phyloP scores from a whole-genome alignment of 2,797 vertebrate species.

The Vultur gryphus region DNA sequence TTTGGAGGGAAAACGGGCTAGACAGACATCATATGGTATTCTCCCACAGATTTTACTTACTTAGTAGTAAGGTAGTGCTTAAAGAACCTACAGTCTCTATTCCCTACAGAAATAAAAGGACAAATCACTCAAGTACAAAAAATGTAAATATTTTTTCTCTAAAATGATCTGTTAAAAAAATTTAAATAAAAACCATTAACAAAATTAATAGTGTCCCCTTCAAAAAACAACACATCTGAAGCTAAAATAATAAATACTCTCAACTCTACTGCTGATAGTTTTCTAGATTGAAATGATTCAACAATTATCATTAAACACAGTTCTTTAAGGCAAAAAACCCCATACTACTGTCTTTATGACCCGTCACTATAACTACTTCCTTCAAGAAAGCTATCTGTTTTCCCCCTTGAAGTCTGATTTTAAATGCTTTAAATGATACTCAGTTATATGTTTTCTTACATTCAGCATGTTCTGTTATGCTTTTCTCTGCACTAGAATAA shows the following conservation, averaged over 20 bases:
- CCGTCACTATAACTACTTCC: neutral
- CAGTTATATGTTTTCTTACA: neutral
- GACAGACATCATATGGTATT: neutral
- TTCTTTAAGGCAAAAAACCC: neutral
- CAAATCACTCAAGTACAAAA: neutral
- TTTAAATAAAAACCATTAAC: neutral
- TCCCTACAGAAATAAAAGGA: conserved; percentile 5
- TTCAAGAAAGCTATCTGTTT: neutral
- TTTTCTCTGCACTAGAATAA: neutral
- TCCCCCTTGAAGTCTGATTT: neutral
- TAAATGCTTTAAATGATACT: neutral
- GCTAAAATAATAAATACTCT: neutral
- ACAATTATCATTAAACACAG: neutral
- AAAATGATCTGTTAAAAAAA: neutral
- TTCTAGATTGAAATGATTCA: neutral
- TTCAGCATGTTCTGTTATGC: fast-evolving
- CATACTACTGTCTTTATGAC: neutral
- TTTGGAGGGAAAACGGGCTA: neutral
- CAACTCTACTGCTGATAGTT: neutral
- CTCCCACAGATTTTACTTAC: neutral
- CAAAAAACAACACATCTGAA: neutral
- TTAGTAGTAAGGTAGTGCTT: too few species aligned
- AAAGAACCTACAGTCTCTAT: neutral
- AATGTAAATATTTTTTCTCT: neutral
- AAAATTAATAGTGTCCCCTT: neutral